Conservation (phyloP, 2,888 invertebrate species). For the Pseudanteris insignis region DNA sequence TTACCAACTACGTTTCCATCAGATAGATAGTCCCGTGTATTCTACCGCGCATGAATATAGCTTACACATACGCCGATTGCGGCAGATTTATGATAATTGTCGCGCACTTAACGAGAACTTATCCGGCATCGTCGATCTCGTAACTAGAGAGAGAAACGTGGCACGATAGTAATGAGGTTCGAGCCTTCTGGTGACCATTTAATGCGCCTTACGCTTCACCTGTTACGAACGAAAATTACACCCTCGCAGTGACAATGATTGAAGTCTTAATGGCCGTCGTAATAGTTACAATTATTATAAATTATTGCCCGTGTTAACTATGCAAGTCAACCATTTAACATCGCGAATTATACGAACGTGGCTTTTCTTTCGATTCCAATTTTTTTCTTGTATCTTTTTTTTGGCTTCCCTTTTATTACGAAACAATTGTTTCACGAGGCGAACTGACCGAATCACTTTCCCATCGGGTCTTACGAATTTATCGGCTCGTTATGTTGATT, state of each 20-base stretch:
- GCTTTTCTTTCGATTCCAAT: not conserved
- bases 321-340: constrained; percentile 22
- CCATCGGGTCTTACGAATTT: too few species aligned
- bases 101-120: constrained; percentile 47
- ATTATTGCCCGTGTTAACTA: constrained; percentile 34
- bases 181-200: constrained; percentile 44
- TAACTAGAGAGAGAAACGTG: constrained; percentile 42
- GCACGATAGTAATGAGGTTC: constrained; percentile 42
- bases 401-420: not conserved
- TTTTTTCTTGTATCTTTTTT: not conserved
- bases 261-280: constrained; percentile 44
- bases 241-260: constrained; percentile 43
- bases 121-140: constrained; percentile 44
- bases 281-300: constrained; percentile 41
- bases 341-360: constrained; percentile 16
- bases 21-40: constrained; percentile 45
- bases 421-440: too few species aligned
- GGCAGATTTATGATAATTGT: constrained; percentile 62
- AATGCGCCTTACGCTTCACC: constrained; percentile 43
- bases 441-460: too few species aligned
- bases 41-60: constrained; percentile 37
- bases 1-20: constrained; percentile 47
- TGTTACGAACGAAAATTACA: constrained; percentile 44
- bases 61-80: constrained; percentile 50
- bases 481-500: too few species aligned